Evolutionary conservation across 1,140 invertebrate genomes (phyloP).

Genomic region (Sitodiplosis mosellana): DNA sequence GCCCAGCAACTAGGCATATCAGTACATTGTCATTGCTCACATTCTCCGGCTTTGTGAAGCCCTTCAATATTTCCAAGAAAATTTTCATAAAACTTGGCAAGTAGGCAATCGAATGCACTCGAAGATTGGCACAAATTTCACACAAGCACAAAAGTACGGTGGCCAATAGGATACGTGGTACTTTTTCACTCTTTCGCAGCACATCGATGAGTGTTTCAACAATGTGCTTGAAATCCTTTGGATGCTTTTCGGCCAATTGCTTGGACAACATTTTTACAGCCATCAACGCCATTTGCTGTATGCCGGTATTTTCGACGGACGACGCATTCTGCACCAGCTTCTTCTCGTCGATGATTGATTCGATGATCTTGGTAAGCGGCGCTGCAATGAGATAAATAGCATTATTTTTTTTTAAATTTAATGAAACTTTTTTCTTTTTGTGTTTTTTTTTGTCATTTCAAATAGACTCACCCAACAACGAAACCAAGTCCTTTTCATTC

Average conservation of each 20-base stretch:
- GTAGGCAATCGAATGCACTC: conserved; percentile 48
- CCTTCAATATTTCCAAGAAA: conserved; percentile 6
- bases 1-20: conserved; percentile 46
- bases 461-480: conserved; percentile 25
- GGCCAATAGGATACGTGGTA: conserved; percentile 47
- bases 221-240: conserved; percentile 42
- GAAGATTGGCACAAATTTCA: conserved; percentile 54
- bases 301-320: conserved; percentile 35
- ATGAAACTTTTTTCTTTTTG: neutral
- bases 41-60: conserved; percentile 13
- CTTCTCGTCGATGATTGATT: conserved; percentile 31
- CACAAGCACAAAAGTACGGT: conserved; percentile 62
- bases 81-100: conserved; percentile 58
- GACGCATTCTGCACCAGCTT: conserved; percentile 20
- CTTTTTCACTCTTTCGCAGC: conserved; percentile 32
- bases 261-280: conserved; percentile 63
- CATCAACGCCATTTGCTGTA: conserved; percentile 63
- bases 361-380: conserved; percentile 40
- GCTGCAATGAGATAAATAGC: conserved; percentile 8
- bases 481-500: conserved; percentile 27
- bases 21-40: conserved; percentile 28
- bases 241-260: conserved; percentile 39
- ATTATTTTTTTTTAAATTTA: neutral
- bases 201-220: conserved; percentile 40
- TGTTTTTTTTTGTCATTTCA: neutral